Evolutionary conservation across 2,113 vertebrate genomes (phyloP).

Genomic region (Mustelus asterias): DNA sequence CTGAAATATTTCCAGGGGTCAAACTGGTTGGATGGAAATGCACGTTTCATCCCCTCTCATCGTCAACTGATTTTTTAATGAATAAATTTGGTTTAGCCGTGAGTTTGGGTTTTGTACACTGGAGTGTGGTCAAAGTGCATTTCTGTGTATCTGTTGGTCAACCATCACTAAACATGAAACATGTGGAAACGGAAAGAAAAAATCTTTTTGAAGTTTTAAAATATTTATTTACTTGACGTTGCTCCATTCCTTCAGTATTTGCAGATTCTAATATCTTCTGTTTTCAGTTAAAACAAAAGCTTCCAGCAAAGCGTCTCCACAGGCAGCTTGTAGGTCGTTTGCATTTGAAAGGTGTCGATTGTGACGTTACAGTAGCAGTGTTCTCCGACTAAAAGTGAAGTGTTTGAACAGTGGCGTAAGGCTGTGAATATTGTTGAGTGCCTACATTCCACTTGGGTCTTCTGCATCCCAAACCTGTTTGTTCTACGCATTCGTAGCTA

Average conservation of each 20-base stretch:
- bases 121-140: neutral
- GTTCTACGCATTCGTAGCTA: neutral
- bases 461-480: neutral
- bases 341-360: neutral
- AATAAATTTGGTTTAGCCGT: neutral
- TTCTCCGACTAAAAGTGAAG: neutral
- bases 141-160: neutral
- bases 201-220: too few species aligned
- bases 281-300: neutral
- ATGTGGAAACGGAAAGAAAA: neutral
- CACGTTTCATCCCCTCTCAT: neutral
- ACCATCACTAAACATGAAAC: neutral
- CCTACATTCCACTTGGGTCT: neutral
- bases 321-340: neutral
- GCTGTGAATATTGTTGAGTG: neutral
- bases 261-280: neutral
- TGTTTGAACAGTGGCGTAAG: neutral
- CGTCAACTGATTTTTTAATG: neutral
- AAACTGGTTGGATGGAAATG: neutral
- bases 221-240: neutral
- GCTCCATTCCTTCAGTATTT: neutral
- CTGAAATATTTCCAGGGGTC: neutral
- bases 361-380: neutral
- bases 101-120: neutral
- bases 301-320: neutral